Percentiles rank a stretch among this genome's conserved stretches.
Conservation (phyloP, 2,888 invertebrate genomes). For the Eristalinus sepulchralis region DNA sequence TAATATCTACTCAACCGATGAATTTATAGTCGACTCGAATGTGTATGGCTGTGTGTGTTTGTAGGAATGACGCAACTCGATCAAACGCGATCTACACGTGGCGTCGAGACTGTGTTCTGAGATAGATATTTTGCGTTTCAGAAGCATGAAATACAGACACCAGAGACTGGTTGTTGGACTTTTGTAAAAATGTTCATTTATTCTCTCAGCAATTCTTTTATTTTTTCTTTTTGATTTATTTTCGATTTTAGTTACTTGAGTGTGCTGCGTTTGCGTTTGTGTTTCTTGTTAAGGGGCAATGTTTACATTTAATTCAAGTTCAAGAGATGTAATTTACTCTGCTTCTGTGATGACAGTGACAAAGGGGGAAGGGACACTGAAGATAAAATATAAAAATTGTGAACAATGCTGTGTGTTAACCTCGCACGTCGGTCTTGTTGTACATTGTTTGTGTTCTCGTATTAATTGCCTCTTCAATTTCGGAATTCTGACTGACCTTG, state of each 20-base stretch:
- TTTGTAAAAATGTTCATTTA: background rate
- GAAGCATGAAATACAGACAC: background rate
- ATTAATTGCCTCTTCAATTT: background rate
- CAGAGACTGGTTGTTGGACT: background rate
- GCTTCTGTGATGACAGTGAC: background rate
- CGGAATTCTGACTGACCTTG: background rate
- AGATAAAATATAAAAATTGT: background rate
- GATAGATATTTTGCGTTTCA: slow-evolving; percentile 12
- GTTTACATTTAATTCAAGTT: background rate
- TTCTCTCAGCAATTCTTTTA: too few species aligned
- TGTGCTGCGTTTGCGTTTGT: background rate
- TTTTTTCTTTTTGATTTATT: background rate
- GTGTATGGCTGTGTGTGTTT: background rate
- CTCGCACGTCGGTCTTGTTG: background rate
- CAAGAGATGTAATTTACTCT: too few species aligned
- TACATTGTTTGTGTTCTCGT: background rate
- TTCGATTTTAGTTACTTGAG: background rate
- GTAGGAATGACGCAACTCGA: slow-evolving; percentile 16
- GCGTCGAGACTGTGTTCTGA: background rate
- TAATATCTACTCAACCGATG: background rate
- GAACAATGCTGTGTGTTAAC: background rate
- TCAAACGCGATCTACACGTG: slow-evolving; percentile 20
- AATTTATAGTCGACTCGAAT: background rate
- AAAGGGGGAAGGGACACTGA: background rate
- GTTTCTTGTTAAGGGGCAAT: background rate